Evolutionary conservation across 2,888 invertebrate species (phyloP).

Genomic region (Yponomeuta plumbellus): DNA sequence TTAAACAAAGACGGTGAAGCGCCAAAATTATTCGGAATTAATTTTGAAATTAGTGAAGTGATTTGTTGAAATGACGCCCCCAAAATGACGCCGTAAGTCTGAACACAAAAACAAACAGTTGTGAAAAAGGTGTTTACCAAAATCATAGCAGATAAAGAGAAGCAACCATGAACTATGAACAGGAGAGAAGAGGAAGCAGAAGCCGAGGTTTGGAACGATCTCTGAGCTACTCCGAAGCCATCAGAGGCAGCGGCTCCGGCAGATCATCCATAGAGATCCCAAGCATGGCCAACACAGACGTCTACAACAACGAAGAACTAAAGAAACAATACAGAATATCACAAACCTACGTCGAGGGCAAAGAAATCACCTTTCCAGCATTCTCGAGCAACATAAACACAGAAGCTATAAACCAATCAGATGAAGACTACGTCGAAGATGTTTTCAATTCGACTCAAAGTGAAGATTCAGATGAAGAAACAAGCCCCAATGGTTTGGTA

Average conservation of each 20-base stretch:
- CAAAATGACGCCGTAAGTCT: too few species aligned
- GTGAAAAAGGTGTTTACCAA: not conserved
- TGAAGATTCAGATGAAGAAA: conserved; percentile 45
- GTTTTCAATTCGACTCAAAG: conserved; percentile 39
- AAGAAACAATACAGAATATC: conserved; percentile 65
- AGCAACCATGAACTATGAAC: not conserved
- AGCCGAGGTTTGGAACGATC: conserved; percentile 56
- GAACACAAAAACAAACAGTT: too few species aligned
- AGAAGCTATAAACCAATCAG: conserved; percentile 29
- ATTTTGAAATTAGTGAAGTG: too few species aligned
- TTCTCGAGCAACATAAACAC: conserved; percentile 37
- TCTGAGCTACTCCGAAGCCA: conserved; percentile 64
- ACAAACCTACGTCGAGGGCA: conserved; percentile 66
- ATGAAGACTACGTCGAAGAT: conserved; percentile 27
- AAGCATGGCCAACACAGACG: conserved; percentile 54
- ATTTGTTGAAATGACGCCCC: too few species aligned
- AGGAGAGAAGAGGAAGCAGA: conserved; percentile 44
- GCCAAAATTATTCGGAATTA: too few species aligned
- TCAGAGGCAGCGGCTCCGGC: conserved; percentile 47
- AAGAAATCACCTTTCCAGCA: conserved; percentile 54
- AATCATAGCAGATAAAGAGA: not conserved
- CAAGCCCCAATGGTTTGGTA: conserved; percentile 40
- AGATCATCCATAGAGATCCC: conserved; percentile 64
- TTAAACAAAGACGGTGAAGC: too few species aligned
- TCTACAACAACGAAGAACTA: conserved; percentile 61